These are phyloP conservation scores for Tipula confusa DNA, from an alignment of 2,888 invertebrate species.

Conservation along the genomic window DNA sequence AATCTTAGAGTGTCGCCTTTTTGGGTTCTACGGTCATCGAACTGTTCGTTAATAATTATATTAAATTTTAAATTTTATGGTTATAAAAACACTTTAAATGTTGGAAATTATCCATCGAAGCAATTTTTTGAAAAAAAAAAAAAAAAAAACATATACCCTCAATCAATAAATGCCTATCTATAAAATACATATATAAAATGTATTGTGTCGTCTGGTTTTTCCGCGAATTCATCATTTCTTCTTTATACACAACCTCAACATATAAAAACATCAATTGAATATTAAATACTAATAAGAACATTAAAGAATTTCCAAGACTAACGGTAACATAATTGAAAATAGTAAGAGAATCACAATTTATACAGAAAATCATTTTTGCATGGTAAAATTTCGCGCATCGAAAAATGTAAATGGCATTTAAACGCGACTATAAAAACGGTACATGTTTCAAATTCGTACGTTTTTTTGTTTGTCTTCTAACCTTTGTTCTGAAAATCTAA, in stretches of 20 bases:
- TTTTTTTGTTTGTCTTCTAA: background rate
- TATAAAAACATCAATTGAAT: background rate
- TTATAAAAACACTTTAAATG: no score
- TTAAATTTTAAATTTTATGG: no score
- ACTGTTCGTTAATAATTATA: no score
- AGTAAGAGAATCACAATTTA: background rate
- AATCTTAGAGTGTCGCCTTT: no score
- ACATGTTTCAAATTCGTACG: background rate
- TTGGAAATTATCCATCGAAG: no score
- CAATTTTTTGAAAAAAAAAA: no score
- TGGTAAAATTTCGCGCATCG: background rate
- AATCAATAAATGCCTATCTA: no score
- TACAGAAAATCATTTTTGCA: conserved; percentile 8
- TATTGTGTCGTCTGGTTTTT: background rate
- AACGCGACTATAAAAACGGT: background rate
- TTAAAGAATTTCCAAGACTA: background rate
- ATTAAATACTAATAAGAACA: background rate
- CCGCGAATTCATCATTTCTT: background rate
- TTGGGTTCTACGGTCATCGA: no score
- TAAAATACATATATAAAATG: background rate
- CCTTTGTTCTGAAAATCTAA: background rate
- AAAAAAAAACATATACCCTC: no score
- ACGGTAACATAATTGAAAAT: background rate
- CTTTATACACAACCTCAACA: background rate
- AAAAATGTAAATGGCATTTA: background rate